Conservation (phyloP, 1,140 invertebrate species). For the Rhyacophila brunnea region DNA sequence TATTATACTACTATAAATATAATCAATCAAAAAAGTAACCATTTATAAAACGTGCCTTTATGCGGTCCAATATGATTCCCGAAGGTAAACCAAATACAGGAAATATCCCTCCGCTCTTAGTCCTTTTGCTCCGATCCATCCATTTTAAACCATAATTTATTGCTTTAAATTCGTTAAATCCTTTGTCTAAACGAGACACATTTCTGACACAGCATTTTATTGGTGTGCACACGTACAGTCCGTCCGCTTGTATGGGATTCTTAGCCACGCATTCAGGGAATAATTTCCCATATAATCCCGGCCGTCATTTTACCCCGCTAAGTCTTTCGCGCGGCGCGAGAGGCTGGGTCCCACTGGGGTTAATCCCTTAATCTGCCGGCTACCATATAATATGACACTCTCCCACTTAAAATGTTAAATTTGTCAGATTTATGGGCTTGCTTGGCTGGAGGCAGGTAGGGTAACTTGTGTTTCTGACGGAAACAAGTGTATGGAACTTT, state of each 20-base stretch:
- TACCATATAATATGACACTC: conserved; percentile 36
- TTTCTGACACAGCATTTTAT: conserved; percentile 28
- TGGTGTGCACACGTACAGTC: conserved; percentile 5
- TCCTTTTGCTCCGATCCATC: neutral
- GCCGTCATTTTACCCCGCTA: conserved; percentile 21
- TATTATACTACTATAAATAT: too few species aligned
- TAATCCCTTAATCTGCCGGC: conserved; percentile 35
- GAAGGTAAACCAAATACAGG: too few species aligned
- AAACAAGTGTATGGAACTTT: too few species aligned
- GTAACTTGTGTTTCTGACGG: too few species aligned
- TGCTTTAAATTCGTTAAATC: conserved; percentile 34
- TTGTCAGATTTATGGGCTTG: conserved; percentile 32
- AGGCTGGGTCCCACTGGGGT: conserved; percentile 16
- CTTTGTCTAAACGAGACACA: conserved; percentile 34
- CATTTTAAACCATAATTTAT: conserved; percentile 32
- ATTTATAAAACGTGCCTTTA: too few species aligned
- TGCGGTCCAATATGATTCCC: too few species aligned
- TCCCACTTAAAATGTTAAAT: conserved; percentile 35
- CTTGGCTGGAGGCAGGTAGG: conserved; percentile 13
- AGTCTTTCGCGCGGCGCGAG: conserved; percentile 9
- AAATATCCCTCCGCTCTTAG: too few species aligned
- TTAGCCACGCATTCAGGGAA: conserved; percentile 5
- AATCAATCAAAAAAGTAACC: too few species aligned
- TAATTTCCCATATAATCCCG: conserved; percentile 12
- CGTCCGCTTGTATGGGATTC: neutral